phyloP scores from a whole-genome alignment of 2,888 invertebrate genomes.

The Torymus auratus region DNA sequence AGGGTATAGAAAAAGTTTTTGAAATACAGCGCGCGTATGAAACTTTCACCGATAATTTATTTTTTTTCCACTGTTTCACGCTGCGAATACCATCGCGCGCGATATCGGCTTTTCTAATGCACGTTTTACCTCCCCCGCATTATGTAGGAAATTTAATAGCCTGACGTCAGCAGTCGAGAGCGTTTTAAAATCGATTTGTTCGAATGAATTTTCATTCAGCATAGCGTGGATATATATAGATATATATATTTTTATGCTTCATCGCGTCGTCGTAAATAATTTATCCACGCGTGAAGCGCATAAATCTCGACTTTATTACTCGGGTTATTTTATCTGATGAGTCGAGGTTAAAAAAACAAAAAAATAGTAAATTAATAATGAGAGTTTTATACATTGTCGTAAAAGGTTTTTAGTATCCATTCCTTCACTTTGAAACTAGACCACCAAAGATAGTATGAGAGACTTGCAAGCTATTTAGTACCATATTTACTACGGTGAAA shows the following conservation, averaged over 20 bases:
- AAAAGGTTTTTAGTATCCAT: no score
- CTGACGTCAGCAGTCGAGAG: slow-evolving; percentile 40
- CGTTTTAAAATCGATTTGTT: slow-evolving; percentile 39
- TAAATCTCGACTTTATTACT: no score
- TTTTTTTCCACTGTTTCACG: background rate
- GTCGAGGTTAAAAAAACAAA: background rate
- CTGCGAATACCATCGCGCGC: slow-evolving; percentile 1
- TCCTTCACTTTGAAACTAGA: no score
- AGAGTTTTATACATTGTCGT: no score
- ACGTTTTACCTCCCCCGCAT: slow-evolving; percentile 30
- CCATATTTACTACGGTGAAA: no score
- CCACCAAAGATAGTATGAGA: no score
- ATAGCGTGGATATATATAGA: background rate
- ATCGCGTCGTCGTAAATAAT: background rate
- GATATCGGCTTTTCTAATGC: slow-evolving; percentile 26
- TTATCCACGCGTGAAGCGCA: slow-evolving; percentile 6
- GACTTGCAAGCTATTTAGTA: no score
- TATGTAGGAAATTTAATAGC: slow-evolving; percentile 47
- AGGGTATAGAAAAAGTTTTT: slow-evolving; percentile 16
- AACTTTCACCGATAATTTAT: slow-evolving; percentile 38
- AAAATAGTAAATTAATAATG: background rate
- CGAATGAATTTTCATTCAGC: slow-evolving; percentile 34
- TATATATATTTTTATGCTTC: background rate
- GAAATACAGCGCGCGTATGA: slow-evolving; percentile 8
- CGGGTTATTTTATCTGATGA: background rate